These are phyloP conservation scores for Schmidtea mediterranea DNA, from an alignment of 1,140 invertebrate species.

Conservation along the genomic window DNA sequence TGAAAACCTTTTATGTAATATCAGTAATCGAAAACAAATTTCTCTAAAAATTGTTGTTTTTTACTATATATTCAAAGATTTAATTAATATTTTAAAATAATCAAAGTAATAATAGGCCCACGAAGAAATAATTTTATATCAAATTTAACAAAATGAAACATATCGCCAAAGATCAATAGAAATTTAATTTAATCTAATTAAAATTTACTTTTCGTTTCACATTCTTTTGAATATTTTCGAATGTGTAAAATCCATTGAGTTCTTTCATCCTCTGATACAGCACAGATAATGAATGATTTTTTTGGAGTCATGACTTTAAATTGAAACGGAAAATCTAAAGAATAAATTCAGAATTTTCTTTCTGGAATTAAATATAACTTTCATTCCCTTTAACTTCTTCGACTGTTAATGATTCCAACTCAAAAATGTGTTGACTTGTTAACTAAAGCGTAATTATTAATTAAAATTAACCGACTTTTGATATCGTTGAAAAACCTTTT, in stretches of 20 bases:
- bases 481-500: constrained; percentile 38
- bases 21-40: too few relatives aligned
- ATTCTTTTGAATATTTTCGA: neutral
- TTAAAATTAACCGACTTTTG: neutral
- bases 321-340: neutral
- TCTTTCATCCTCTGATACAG: neutral
- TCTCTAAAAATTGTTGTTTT: too few relatives aligned
- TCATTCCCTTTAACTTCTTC: neutral
- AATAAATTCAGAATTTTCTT: neutral
- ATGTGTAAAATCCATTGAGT: constrained; percentile 2
- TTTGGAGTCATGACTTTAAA: constrained; percentile 1
- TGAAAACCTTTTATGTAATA: too few relatives aligned
- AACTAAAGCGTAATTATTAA: neutral
- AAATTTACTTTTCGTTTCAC: neutral
- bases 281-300: constrained; percentile 3
- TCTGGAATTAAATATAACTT: neutral
- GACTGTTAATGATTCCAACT: neutral
- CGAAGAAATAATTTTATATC: too few relatives aligned
- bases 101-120: too few relatives aligned
- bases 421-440: neutral
- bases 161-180: too few relatives aligned
- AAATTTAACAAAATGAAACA: too few relatives aligned
- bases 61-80: too few relatives aligned
- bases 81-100: too few relatives aligned
- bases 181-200: too few relatives aligned